Evolutionary conservation across 2,113 vertebrate species (phyloP).

Genomic region (Heterotis niloticus): DNA sequence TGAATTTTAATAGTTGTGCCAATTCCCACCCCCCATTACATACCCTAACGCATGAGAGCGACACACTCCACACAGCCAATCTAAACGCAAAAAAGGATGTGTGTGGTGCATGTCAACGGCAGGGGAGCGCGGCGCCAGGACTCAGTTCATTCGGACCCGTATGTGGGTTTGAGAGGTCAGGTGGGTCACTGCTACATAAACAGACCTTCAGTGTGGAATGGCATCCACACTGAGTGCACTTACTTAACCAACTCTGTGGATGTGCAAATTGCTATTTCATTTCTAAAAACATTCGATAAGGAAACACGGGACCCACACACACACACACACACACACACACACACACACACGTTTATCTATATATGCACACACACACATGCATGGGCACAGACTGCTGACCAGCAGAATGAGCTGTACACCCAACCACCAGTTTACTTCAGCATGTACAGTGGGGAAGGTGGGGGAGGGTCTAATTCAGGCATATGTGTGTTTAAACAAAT

Average conservation of each 20-base stretch:
- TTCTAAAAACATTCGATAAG: slow-evolving; percentile 66
- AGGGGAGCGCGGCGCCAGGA: slow-evolving; percentile 47
- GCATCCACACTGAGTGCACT: slow-evolving; percentile 43
- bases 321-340: slow-evolving; percentile 35
- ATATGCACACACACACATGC: slow-evolving; percentile 25
- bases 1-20: slow-evolving; percentile 58
- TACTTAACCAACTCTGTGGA: slow-evolving; percentile 79
- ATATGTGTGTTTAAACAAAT: slow-evolving; percentile 12
- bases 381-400: not conserved
- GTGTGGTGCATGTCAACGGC: not conserved
- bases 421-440: not conserved
- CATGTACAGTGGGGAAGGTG: not conserved
- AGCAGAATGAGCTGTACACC: not conserved
- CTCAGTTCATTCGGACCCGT: slow-evolving; percentile 26
- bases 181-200: slow-evolving; percentile 87
- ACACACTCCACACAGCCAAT: slow-evolving; percentile 36
- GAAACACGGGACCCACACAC: slow-evolving; percentile 84
- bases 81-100: slow-evolving; percentile 29
- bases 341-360: slow-evolving; percentile 31
- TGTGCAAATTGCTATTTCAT: slow-evolving; percentile 99
- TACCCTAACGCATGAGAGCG: not conserved
- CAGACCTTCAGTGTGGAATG: slow-evolving; percentile 59
- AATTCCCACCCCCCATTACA: not conserved
- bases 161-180: slow-evolving; percentile 63
- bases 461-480: not conserved